Conservation (phyloP, 2,113 vertebrate species). For the Brachyhypopomus occidentalis region DNA sequence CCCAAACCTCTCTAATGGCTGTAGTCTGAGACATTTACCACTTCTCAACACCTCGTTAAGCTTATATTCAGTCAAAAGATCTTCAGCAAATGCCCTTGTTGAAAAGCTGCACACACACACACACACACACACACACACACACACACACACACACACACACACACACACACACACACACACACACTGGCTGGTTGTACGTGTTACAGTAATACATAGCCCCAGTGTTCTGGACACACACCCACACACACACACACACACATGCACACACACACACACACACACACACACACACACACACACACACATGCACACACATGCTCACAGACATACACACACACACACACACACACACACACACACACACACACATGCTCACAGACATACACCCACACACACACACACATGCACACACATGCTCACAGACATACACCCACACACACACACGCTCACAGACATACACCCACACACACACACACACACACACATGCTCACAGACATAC, state of each 20-base stretch:
- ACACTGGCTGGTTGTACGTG: conserved; percentile 89
- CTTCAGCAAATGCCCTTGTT: no score
- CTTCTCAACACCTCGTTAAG: no score
- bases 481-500: no score
- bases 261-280: not conserved
- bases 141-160: no score
- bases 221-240: conserved; percentile 72
- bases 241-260: not conserved
- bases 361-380: not conserved
- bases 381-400: not conserved
- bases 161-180: no score
- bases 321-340: not conserved
- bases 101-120: no score
- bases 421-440: not conserved
- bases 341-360: not conserved
- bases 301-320: not conserved
- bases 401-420: not conserved
- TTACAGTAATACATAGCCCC: conserved; percentile 88
- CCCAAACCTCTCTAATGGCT: no score
- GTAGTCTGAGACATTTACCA: no score
- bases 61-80: no score
- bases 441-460: no score
- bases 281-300: not conserved
- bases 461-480: no score
- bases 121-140: no score